Base-by-base conservation (phyloP, 2,113 vertebrate species). In the Oophaga pumilio region DNA sequence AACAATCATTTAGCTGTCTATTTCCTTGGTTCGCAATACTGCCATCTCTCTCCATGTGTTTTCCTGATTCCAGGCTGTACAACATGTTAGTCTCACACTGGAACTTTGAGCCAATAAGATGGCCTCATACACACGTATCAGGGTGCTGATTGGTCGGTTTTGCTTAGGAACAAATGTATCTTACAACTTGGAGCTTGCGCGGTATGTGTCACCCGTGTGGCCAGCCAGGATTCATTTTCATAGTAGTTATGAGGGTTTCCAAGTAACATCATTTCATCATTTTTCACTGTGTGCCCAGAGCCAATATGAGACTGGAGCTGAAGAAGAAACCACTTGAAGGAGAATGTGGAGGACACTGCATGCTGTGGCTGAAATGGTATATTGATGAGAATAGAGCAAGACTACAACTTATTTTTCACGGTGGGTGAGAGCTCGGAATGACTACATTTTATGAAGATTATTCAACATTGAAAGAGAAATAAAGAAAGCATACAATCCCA, bases 161-260 rank as follows among this genome's bases (percentile, higher is more conserved):
- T 60, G 66, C 22, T 33, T 87, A 73, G 85, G 52, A 87, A 81
- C 77, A 87, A 60, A 50, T 50, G 85, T 56, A 87, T 87, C 74
- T 87, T 82, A 82, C 85, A 81, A 43, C 33, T 68, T 81, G 77
- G 77, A 81, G 66, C 66, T 18, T 82, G 52, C 59, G 26, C 22
- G 77, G 53, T 81, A 87, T 82, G 52, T 82, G 85, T 81, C 85
- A 87, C 77, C 53, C 66, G 18, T 13, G 33, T 8, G 85, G 78
- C 85, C 85, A 87, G 66, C 17, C 28, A 28, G 64, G 57, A 87
- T 87, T 68, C 24, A 6, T 62, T 87, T 81, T 73, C 77, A 87
- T 60, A 62, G 52, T 59, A 56, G 85, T 82, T 57, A 80, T 68
- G 50, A 87, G 28, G 76, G 85, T 59, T 59, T 87, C 78, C 78